Percentiles rank a stretch among this genome's conserved stretches.
phyloP scores from a whole-genome alignment of 2,113 vertebrate species.

The Brachypodius melanocephalos region DNA sequence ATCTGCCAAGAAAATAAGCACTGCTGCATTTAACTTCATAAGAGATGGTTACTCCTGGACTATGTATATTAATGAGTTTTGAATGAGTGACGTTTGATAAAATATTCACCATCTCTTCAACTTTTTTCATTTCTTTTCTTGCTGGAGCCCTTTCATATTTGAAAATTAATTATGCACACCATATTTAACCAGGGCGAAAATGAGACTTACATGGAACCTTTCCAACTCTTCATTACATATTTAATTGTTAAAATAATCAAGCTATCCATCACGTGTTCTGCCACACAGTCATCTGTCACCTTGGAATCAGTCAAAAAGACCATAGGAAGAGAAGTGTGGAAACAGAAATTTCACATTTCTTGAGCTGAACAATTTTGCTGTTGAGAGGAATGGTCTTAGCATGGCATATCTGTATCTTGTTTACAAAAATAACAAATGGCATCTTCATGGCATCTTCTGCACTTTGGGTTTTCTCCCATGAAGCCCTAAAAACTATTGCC shows the following conservation, averaged over 20 bases:
- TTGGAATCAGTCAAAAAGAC: slow-evolving; percentile 24
- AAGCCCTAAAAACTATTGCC: not conserved
- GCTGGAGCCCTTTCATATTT: slow-evolving; percentile 56
- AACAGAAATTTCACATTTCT: not conserved
- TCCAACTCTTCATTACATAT: slow-evolving; percentile 72
- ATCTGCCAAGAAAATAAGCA: slow-evolving; percentile 32
- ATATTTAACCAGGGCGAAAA: slow-evolving; percentile 71
- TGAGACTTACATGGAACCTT: slow-evolving; percentile 69
- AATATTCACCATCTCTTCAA: slow-evolving; percentile 68
- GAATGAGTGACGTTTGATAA: slow-evolving; percentile 69
- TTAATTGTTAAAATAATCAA: slow-evolving; percentile 76
- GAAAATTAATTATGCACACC: slow-evolving; percentile 73
- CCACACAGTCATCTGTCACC: slow-evolving; percentile 61
- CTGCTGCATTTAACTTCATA: slow-evolving; percentile 1
- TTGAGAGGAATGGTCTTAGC: not conserved
- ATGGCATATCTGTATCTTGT: rapidly evolving
- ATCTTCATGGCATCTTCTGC: not conserved
- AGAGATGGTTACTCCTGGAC: slow-evolving; percentile 35
- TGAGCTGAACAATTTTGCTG: not conserved
- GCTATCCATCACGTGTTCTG: slow-evolving; percentile 58
- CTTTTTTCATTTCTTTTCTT: slow-evolving; percentile 65
- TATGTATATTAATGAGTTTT: slow-evolving; percentile 68
- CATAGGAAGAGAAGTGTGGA: not conserved
- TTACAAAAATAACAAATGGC: not conserved
- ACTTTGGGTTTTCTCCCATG: not conserved